Conservation (phyloP, 92 coral and sea anemone genomes). For the Zoanthus sociatus region DNA sequence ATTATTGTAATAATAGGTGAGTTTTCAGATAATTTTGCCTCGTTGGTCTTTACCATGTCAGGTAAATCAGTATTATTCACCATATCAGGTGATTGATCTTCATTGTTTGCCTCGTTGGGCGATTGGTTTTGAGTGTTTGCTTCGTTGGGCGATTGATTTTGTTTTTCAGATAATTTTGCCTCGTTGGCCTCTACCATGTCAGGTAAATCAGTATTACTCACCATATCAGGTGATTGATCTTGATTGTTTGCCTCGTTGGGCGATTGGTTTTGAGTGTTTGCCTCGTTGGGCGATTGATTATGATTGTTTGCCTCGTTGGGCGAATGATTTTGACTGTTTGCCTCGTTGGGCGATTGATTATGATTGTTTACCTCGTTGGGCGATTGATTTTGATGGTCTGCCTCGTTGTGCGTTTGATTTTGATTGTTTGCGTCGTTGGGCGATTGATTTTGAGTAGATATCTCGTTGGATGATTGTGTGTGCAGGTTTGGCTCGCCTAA, state of each 20-base stretch:
- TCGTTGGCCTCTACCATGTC: not conserved
- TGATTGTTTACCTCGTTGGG: too few species aligned
- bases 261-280: not conserved
- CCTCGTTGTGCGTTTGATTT: not conserved
- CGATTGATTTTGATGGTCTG: not conserved
- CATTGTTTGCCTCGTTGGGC: not conserved
- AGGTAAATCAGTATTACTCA: not conserved
- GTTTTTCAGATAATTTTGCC: not conserved
- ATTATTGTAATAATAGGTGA: not conserved
- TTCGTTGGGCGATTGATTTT: not conserved
- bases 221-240: too few species aligned
- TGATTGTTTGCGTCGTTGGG: too few species aligned
- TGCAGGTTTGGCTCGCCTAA: constrained; percentile 12
- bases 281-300: too few species aligned
- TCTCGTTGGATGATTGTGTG: constrained; percentile 9
- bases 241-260: too few species aligned
- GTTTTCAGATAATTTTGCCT: constrained; percentile 7
- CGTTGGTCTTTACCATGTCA: not conserved
- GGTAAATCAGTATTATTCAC: too few species aligned
- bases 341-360: too few species aligned
- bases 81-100: too few species aligned
- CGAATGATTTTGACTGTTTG: too few species aligned
- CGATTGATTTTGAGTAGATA: not conserved
- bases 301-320: too few species aligned
- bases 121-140: constrained; percentile 6